These are phyloP conservation scores for Leptinotarsa undecemlineata DNA, from an alignment of 1,140 invertebrate genomes.

Conservation along the genomic window DNA sequence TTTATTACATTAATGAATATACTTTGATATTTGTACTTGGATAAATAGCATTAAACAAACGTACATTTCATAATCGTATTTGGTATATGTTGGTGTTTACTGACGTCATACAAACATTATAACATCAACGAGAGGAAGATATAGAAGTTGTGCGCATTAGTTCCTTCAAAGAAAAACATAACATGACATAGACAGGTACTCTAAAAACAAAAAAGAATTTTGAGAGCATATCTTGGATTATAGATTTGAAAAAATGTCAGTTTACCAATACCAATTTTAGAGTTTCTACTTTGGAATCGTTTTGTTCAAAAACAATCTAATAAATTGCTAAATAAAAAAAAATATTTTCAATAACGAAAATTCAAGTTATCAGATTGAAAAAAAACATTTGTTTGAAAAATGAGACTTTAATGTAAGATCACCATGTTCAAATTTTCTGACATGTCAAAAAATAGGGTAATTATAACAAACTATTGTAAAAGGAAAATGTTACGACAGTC, in stretches of 20 bases:
- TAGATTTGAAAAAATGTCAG: not conserved
- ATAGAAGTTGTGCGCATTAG: not conserved
- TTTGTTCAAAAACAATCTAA: not conserved
- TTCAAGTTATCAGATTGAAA: no score
- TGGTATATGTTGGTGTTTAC: not conserved
- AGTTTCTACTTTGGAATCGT: no score
- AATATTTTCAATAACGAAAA: no score
- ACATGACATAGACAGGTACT: not conserved
- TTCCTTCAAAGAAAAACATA: not conserved
- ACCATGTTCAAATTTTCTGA: no score
- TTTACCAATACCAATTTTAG: not conserved
- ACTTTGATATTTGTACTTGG: not conserved
- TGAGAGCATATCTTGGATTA: no score
- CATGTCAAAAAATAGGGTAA: no score
- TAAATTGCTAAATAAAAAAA: no score
- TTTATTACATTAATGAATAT: not conserved
- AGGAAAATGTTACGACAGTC: no score
- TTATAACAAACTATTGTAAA: no score
- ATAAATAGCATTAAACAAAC: not conserved
- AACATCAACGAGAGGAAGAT: not conserved
- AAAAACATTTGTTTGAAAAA: no score
- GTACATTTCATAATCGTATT: not conserved
- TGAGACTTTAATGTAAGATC: no score
- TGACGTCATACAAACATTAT: not conserved
- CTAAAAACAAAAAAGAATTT: no score